Evolutionary conservation across 2,888 invertebrate genomes (phyloP), one percentile per base, ranked within the genome.

Genomic region (Eilema griseolum): DNA sequence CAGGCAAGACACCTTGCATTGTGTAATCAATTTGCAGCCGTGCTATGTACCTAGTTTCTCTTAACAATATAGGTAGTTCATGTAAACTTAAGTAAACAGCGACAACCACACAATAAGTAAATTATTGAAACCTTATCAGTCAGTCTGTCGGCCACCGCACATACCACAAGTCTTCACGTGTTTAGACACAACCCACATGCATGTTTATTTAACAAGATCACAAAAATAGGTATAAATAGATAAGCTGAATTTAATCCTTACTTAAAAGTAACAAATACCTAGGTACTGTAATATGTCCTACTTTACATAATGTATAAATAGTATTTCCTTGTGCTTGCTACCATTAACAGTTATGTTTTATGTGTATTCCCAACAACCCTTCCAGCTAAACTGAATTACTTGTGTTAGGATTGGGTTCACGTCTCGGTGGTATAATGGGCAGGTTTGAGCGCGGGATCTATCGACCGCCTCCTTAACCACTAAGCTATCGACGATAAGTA

Each of bases 81-180:
- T 70, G 67, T 67, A 61, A 64, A 61, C 69, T 62, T 26, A 63
- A 65, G 63, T 57, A 76, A 78, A 67, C 70, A 52, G 66, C 67
- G 66, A 33, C 8, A 72, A 67, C 62, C 46, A 73, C 66, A 67
- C 62, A 46, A 67, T 66, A 69, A 37, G 66, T 66, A n/a, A 52
- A n/a, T 52, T 74, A 80, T 60, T 78, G 85, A 86, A 88, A 87
- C 84, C 85, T 85, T 88, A 87, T 87, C 52, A 52, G 52, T 52
- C 84, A 85, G 72, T 72, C 61, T 70, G 77, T 75, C 74, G 74
- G 80, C 75, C 78, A 68, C 75, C 78, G 69, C 75, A 71, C 76
- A 73, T 72, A 82, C 77, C 80, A 77, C 83, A 79, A 78, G 73
- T 82, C 78, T 84, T 85, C 87, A 87, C 87, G 87, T 88, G 86